Conservation (phyloP, 2,888 invertebrate species). For the Callyntrura sp. region DNA sequence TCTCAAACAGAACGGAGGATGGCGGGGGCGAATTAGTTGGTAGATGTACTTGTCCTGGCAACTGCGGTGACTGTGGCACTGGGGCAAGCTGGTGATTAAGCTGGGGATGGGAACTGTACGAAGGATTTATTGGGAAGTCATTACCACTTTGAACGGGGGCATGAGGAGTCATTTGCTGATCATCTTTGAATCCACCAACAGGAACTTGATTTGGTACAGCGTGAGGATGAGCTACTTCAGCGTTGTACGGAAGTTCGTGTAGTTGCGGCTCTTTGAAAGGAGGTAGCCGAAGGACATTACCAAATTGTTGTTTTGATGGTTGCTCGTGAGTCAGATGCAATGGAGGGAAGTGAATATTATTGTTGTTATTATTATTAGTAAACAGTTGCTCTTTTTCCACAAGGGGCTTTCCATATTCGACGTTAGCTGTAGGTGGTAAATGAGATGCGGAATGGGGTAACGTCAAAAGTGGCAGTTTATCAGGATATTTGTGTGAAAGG, state of each 20-base stretch:
- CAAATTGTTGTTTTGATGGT: slow-evolving; percentile 16
- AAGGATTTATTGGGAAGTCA: slow-evolving; percentile 26
- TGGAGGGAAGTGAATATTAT: background rate
- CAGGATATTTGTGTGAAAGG: background rate
- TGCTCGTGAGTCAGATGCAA: background rate
- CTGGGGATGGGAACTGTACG: slow-evolving; percentile 28
- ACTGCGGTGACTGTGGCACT: background rate
- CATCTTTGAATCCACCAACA: slow-evolving; percentile 57
- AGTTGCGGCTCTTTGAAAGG: slow-evolving; percentile 11
- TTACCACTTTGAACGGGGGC: background rate
- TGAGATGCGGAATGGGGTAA: background rate
- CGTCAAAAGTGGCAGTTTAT: slow-evolving; percentile 9
- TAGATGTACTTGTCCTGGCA: slow-evolving; percentile 2
- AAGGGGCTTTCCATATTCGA: background rate
- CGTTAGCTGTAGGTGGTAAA: background rate
- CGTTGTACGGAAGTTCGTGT: slow-evolving; percentile 29
- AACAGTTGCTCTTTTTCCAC: slow-evolving; percentile 14
- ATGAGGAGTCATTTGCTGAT: slow-evolving; percentile 37
- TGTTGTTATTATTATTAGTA: background rate
- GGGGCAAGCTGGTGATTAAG: slow-evolving; percentile 1
- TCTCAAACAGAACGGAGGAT: background rate
- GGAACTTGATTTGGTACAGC: slow-evolving; percentile 36
- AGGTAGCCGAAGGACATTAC: background rate
- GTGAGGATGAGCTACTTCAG: slow-evolving; percentile 19
- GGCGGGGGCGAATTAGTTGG: background rate